Evolutionary conservation across 2,888 invertebrate species (phyloP).

Genomic region (Sarcophaga variegata): DNA sequence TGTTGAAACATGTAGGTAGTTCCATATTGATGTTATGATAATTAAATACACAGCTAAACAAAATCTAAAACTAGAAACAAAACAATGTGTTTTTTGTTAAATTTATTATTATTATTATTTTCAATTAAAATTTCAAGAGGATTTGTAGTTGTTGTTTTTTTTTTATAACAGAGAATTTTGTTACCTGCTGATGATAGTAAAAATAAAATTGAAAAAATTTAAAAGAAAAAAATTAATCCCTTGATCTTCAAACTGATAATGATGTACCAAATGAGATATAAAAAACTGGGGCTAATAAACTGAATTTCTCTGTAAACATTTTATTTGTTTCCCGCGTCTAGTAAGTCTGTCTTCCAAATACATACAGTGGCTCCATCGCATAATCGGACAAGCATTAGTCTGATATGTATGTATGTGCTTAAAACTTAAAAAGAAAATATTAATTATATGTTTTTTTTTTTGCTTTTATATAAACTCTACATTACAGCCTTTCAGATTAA

Average conservation of each 20-base stretch:
- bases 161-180: slow-evolving; percentile 25
- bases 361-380: too few species aligned
- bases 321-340: not conserved
- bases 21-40: too few species aligned
- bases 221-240: not conserved
- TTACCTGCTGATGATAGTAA: slow-evolving; percentile 29
- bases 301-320: not conserved
- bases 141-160: slow-evolving; percentile 13
- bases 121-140: slow-evolving; percentile 6
- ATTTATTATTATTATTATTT: not conserved
- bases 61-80: slow-evolving; percentile 2
- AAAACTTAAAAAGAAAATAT: too few species aligned
- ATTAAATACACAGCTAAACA: too few species aligned
- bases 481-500: too few species aligned
- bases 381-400: too few species aligned
- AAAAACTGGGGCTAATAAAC: not conserved
- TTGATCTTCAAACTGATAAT: not conserved
- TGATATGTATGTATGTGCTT: not conserved
- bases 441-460: too few species aligned
- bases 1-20: too few species aligned
- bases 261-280: not conserved
- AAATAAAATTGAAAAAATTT: not conserved
- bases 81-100: not conserved
- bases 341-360: not conserved
- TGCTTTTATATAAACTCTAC: too few species aligned